Evolutionary conservation across 2,888 invertebrate species (phyloP).

Genomic region (Ophonus ardosiacus): DNA sequence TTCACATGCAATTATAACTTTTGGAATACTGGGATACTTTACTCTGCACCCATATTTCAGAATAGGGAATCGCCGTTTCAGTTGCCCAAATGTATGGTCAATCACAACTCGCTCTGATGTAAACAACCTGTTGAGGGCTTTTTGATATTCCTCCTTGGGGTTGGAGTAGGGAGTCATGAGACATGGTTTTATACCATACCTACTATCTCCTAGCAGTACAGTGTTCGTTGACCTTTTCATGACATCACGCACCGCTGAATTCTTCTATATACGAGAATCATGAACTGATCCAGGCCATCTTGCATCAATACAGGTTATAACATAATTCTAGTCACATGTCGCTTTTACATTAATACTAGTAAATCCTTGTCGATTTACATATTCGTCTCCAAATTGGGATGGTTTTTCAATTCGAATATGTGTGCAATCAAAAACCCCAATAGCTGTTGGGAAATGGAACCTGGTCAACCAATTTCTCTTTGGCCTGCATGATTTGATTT

Average conservation of each 20-base stretch:
- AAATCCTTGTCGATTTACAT: slow-evolving; percentile 66
- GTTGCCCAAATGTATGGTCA: slow-evolving; percentile 40
- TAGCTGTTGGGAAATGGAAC: slow-evolving; percentile 54
- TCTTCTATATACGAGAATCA: slow-evolving; percentile 65
- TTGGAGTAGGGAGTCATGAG: slow-evolving; percentile 64
- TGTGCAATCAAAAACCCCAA: slow-evolving; percentile 65
- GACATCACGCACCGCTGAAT: slow-evolving; percentile 53
- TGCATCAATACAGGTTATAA: slow-evolving; percentile 66
- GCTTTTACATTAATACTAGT: slow-evolving; percentile 65
- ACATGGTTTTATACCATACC: slow-evolving; percentile 64
- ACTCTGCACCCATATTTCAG: no score
- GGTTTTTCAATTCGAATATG: slow-evolving; percentile 65
- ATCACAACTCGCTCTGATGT: slow-evolving; percentile 11
- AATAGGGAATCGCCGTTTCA: slow-evolving; percentile 53
- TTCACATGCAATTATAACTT: slow-evolving; percentile 52
- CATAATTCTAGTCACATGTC: slow-evolving; percentile 64
- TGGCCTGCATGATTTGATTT: slow-evolving; percentile 21
- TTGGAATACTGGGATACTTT: no score
- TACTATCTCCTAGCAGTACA: slow-evolving; percentile 64
- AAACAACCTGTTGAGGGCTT: background rate
- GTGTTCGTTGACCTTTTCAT: slow-evolving; percentile 55
- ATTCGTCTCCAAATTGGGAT: slow-evolving; percentile 64
- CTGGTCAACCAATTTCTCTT: slow-evolving; percentile 49
- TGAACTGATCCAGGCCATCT: slow-evolving; percentile 66
- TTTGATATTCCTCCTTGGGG: slow-evolving; percentile 26